A percentile compares a stretch with the other conserved stretches of the same genome.
These are phyloP conservation scores for Cnemophilus loriae DNA, from an alignment of 2,113 vertebrate genomes.

Conservation along the genomic window DNA sequence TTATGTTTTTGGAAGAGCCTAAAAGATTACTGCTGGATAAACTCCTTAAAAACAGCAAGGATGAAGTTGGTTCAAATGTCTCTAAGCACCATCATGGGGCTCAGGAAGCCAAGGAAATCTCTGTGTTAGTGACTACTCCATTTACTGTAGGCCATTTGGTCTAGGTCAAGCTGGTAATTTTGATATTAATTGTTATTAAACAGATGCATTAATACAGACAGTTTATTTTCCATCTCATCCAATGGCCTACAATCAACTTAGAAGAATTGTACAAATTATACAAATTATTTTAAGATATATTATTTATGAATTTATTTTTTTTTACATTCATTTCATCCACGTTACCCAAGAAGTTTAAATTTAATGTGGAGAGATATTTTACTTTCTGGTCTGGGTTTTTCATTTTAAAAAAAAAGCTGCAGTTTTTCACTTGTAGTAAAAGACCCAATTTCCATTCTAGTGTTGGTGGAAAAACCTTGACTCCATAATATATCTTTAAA, in stretches of 20 bases:
- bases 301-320: background rate
- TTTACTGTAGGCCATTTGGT: background rate
- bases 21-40: background rate
- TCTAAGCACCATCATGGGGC: background rate
- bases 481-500: background rate
- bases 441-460: background rate
- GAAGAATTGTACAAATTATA: background rate
- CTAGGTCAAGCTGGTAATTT: background rate
- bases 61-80: background rate
- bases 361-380: background rate
- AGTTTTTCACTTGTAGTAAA: background rate
- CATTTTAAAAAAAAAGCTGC: background rate
- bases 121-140: background rate
- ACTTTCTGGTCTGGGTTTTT: rapidly evolving
- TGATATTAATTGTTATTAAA: background rate
- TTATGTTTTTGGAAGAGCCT: background rate
- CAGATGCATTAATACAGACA: background rate
- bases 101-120: background rate
- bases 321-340: background rate
- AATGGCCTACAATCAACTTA: background rate
- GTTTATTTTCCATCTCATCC: background rate
- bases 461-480: background rate
- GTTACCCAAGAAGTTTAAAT: background rate
- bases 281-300: background rate
- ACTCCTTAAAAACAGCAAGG: background rate